Evolutionary conservation across 1,140 invertebrate genomes (phyloP).

Genomic region (Drosophila burlai): DNA sequence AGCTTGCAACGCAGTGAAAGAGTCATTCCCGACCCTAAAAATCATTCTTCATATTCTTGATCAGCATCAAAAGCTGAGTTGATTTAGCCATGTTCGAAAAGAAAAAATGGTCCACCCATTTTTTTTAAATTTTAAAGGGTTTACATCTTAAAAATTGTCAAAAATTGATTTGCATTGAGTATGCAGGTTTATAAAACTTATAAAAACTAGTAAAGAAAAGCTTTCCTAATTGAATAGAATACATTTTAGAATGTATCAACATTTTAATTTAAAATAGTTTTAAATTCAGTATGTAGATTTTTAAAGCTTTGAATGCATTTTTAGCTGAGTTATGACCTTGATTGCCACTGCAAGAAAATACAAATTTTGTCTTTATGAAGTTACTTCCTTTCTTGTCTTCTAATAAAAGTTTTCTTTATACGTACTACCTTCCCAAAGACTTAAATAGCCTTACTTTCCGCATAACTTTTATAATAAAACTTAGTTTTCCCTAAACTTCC

Average conservation of each 20-base stretch:
- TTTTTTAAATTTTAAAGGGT: background rate
- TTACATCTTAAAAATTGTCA: background rate
- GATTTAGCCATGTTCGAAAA: rapidly evolving
- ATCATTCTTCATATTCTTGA: background rate
- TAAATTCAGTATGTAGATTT: no score
- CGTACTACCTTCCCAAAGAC: background rate
- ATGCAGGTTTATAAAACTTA: no score
- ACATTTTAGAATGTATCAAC: background rate
- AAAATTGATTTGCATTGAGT: no score
- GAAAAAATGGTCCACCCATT: background rate
- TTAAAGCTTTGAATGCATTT: background rate
- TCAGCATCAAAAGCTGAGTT: background rate
- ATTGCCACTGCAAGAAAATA: background rate
- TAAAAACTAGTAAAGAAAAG: no score
- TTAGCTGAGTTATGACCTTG: background rate
- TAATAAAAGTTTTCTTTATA: background rate
- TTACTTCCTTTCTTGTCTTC: background rate
- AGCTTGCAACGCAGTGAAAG: background rate
- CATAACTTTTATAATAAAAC: background rate
- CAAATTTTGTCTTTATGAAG: background rate
- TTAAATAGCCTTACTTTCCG: no score
- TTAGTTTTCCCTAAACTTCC: background rate
- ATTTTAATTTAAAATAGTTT: no score
- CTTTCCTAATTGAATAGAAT: no score
- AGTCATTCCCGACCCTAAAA: background rate